A percentile compares a stretch with the other conserved stretches of the same genome.
Evolutionary conservation across 2,888 invertebrate species (phyloP).

Genomic region (Cheilosia impressa): DNA sequence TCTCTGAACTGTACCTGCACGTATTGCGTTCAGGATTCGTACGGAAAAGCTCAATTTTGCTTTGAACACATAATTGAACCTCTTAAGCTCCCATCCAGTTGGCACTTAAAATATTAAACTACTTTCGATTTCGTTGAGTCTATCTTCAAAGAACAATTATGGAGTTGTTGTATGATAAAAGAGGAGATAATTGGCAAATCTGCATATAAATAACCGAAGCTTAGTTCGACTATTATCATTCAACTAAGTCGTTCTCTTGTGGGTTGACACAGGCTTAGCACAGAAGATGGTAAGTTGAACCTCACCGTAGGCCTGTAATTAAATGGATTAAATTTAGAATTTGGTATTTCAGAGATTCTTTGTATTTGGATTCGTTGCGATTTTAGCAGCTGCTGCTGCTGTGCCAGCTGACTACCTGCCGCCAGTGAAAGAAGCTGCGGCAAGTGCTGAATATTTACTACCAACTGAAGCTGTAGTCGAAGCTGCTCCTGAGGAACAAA

Average conservation of each 20-base stretch:
- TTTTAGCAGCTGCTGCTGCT: slow-evolving; percentile 80
- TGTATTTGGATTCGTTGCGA: slow-evolving; percentile 28
- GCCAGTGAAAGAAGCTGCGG: slow-evolving; percentile 27
- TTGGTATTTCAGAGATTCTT: slow-evolving; percentile 21
- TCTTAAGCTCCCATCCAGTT: too few species aligned
- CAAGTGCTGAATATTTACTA: slow-evolving; percentile 52
- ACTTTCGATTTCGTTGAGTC: too few species aligned
- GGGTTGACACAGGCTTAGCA: background rate
- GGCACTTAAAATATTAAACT: too few species aligned
- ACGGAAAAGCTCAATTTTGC: too few species aligned
- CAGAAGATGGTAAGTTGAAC: slow-evolving; percentile 2
- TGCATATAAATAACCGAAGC: background rate
- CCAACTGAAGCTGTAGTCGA: too few species aligned
- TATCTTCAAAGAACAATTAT: too few species aligned
- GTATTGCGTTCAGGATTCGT: too few species aligned
- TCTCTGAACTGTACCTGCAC: too few species aligned
- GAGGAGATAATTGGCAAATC: background rate
- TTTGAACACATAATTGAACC: too few species aligned
- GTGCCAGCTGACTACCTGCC: slow-evolving; percentile 52
- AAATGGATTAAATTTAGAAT: background rate
- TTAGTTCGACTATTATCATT: background rate
- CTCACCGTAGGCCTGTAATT: rapidly evolving
- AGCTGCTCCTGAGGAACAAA: background rate
- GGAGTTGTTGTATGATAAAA: too few species aligned
- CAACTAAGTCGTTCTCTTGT: slow-evolving; percentile 2